Conservation (phyloP, 30 jellyfish, hydroid and myxozoan species). For the Aurelia sp. region DNA sequence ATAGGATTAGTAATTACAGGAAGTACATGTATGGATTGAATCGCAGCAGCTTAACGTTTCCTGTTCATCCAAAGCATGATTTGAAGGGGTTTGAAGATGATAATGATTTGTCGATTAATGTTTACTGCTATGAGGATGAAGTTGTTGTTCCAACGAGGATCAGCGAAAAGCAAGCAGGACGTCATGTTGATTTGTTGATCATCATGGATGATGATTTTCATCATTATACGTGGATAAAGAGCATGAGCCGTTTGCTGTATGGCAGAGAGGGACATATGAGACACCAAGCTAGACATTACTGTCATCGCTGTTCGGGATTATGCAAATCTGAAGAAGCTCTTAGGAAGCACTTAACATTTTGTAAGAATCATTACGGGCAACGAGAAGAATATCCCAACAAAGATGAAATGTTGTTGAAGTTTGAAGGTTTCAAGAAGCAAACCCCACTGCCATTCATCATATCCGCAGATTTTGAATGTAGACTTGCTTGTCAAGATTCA, state of each 20-base stretch:
- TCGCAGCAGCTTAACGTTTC: too few relatives aligned
- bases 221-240: too few relatives aligned
- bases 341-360: background rate
- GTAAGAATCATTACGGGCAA: background rate
- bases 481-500: too few relatives aligned
- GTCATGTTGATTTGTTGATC: background rate
- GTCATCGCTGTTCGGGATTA: background rate
- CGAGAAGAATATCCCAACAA: background rate
- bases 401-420: background rate
- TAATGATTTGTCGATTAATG: conserved; percentile 11
- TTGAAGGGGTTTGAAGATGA: too few relatives aligned
- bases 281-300: background rate
- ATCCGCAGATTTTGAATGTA: too few relatives aligned
- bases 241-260: background rate
- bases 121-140: background rate
- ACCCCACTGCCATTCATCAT: too few relatives aligned
- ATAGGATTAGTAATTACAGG: background rate
- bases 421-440: background rate
- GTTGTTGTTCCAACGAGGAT: background rate
- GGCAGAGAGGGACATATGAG: background rate
- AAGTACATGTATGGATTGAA: too few relatives aligned
- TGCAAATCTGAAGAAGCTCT: background rate
- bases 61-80: too few relatives aligned
- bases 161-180: background rate
- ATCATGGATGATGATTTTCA: too few relatives aligned